phyloP scores from a whole-genome alignment of 2,797 vertebrate genomes.

The Chiropotes sagulatus region DNA sequence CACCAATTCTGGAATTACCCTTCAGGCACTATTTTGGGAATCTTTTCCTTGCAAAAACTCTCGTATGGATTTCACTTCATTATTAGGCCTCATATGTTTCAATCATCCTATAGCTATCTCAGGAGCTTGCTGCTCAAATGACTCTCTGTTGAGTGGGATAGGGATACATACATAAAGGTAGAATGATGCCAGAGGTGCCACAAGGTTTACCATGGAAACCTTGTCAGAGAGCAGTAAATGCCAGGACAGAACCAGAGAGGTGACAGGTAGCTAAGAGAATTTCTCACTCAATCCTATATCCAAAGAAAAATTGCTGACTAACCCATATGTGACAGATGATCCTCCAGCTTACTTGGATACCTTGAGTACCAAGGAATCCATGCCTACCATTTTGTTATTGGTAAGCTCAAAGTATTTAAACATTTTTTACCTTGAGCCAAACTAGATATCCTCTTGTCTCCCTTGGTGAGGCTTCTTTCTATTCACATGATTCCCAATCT shows the following conservation, averaged over 20 bases:
- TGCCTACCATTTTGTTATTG: neutral
- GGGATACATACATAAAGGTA: neutral
- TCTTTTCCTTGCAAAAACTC: slow-evolving; percentile 8
- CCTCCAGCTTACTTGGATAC: neutral
- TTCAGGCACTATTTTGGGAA: neutral
- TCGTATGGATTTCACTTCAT: neutral
- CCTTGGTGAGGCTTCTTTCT: neutral
- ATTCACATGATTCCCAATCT: neutral
- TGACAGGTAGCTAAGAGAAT: neutral
- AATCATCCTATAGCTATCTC: neutral
- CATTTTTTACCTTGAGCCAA: neutral
- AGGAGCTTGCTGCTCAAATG: neutral
- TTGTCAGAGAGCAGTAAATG: neutral
- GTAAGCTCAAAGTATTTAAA: slow-evolving; percentile 1
- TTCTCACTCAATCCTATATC: neutral
- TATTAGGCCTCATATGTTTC: neutral
- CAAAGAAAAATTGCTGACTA: neutral
- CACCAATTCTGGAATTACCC: neutral
- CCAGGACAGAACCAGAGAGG: neutral
- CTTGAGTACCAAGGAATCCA: neutral
- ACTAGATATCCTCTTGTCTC: neutral
- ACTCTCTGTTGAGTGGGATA: neutral
- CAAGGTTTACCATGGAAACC: neutral
- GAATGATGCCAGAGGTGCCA: neutral
- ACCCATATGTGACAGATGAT: neutral